Base-by-base conservation (phyloP, 2,888 invertebrate species). In the Petrolisthes cinctipes region DNA sequence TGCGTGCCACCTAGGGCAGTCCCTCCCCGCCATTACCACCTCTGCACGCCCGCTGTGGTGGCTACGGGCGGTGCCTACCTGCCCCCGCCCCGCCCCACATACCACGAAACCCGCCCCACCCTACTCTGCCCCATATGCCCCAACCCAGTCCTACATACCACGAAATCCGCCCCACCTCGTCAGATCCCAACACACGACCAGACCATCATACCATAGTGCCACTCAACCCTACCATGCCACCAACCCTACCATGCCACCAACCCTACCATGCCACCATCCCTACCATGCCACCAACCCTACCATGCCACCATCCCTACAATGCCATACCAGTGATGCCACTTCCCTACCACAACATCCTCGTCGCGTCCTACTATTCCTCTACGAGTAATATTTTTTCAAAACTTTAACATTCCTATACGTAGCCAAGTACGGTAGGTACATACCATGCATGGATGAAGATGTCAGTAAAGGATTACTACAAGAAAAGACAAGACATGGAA, bases 61-160 rank as follows among this genome's bases (percentile, higher is more conserved):
- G 51, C 78, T 37, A 53, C 66, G 78, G 84, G 78, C 83, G 84
- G 84, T 66, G 61, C 84, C 78, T 84, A 84, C 84, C 84, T 84
- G 84, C 66, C 78, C 51, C 17, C 84, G 11, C 37, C 75, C 54
- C 7, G 11, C 37, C 76, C 37, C 37, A 37, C 37, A 23, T n/a
- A 5, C 37, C 76, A 73, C 4, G 73, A 11, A 11, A 23, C 73
- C 17, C 73, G 7, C 17, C 73, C 7, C 73, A 7, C 9, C 9
- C 71, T 9, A 14, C 20, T 1, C 71, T n/a, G 71, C 71, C 20
- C 14, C 20, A 71, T n/a, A n/a, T 71, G 71, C 71, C 37, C 37
- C 37, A 37, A 37, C 37, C 37, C 37, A 37, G 37, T 37, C 37
- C 37, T 2, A 37, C 37, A 37, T 37, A 54, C 78, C 71, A n/a